Base-by-base conservation (phyloP, 2,113 vertebrate genomes). In the Xiphorhynchus elegans region DNA sequence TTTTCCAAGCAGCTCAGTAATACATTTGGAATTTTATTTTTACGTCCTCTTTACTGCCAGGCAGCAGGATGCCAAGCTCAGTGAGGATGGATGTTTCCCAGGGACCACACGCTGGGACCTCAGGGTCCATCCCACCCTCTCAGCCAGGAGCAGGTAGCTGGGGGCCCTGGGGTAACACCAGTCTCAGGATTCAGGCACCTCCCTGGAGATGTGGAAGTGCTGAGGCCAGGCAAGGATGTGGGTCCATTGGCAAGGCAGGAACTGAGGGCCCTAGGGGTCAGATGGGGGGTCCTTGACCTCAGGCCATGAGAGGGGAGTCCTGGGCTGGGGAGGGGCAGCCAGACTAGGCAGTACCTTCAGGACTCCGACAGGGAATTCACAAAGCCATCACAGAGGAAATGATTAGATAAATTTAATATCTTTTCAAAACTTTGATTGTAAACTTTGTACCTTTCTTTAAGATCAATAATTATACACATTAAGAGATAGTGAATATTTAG, bases 371-470 rank as follows among this genome's bases (percentile, higher is more conserved):
- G 67, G n/a, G 10, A 66, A 18, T 55, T 78, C 44, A 40, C 25
- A 82, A 86, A 78, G 10, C 28, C 35, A 55, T 26, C 5, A 3
- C 9, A 13, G 8, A 23, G 4, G 7, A 77, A 52, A 37, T 3
- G 0, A 46, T 52, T 76, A 53, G 1, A n/a, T 59, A n/a, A 52
- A n/a, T 13, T 60, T 46, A 0, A 0, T 46, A 14, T 3, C 15
- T 68, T 75, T 26, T 68, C 21, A n/a, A 29, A 40, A 68, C 24
- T 40, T 68, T 35, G 23, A 25, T 35, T 82, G 29, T 37, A 33
- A 64, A 77, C 3, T 60, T 81, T 73, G n/a, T 40, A 59, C 5
- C 17, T 29, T 40, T 40, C 13, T 67, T 58, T 50, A 31, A 68
- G 33, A 72, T 28, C 31, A 63, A 49, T 0, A 2, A 10, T 11